phyloP scores from a whole-genome alignment of 2,797 vertebrate species.

The Sus cebifrons region DNA sequence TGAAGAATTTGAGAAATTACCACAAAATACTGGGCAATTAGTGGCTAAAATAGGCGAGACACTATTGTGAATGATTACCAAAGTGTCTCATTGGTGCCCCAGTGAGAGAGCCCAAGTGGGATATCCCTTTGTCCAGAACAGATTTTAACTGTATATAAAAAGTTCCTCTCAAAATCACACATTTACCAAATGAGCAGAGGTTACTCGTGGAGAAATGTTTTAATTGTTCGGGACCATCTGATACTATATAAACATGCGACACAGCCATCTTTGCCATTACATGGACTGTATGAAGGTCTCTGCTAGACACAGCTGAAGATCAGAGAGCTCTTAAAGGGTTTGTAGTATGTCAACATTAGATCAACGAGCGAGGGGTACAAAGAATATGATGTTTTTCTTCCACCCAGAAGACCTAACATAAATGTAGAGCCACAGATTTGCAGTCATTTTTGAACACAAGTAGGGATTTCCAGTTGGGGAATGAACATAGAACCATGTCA shows the following conservation, averaged over 20 bases:
- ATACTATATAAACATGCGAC: not conserved
- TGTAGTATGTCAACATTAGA: not conserved
- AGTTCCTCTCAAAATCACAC: not conserved
- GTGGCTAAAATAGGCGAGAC: not conserved
- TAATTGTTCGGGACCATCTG: not conserved
- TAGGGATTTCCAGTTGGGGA: not conserved
- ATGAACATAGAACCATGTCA: not conserved
- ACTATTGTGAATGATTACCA: not conserved
- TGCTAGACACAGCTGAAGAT: not conserved
- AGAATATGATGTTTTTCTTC: not conserved
- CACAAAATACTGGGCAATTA: not conserved
- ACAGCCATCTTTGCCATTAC: not conserved
- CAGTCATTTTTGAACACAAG: not conserved
- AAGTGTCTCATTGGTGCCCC: not conserved
- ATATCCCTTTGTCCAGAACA: not conserved
- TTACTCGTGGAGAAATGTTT: constrained; percentile 25
- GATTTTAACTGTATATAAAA: not conserved
- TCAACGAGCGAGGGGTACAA: not conserved
- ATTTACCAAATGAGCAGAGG: not conserved
- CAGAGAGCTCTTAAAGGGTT: not conserved
- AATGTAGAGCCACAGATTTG: not conserved
- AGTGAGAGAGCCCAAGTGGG: not conserved
- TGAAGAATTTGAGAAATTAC: not conserved
- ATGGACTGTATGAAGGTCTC: not conserved
- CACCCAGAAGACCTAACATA: not conserved